These are phyloP conservation scores for Hydrolagus colliei DNA, from an alignment of 2,797 vertebrate genomes.

Conservation along the genomic window DNA sequence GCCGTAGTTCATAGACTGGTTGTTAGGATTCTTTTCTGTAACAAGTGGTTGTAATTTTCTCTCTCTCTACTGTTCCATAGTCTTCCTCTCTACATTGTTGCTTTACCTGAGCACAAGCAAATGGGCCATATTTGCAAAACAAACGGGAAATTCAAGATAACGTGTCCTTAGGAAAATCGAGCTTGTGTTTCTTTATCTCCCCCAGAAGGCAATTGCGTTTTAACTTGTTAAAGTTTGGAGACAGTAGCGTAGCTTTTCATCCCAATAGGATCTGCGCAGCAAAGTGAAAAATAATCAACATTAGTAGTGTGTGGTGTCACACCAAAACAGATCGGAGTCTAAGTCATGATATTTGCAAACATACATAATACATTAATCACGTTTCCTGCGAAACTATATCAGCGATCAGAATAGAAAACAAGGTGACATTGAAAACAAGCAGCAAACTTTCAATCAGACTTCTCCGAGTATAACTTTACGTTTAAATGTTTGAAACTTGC, in stretches of 20 bases:
- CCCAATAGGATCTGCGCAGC: too few species aligned
- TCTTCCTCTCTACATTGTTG: not conserved
- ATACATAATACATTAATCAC: too few species aligned
- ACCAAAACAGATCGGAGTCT: not conserved
- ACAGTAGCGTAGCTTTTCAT: too few species aligned
- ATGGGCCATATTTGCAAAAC: not conserved
- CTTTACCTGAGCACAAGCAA: not conserved
- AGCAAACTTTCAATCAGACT: too few species aligned
- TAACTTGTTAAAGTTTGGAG: too few species aligned
- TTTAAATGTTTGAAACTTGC: too few species aligned
- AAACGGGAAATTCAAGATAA: not conserved
- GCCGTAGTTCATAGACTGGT: not conserved
- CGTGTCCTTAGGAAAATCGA: not conserved
- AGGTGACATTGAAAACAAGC: not conserved
- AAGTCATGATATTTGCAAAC: too few species aligned
- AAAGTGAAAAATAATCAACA: too few species aligned
- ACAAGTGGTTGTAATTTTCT: constrained; percentile 1
- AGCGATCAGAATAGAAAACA: not conserved
- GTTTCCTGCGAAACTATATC: not conserved
- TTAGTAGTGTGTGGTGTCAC: not conserved
- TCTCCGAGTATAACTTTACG: too few species aligned
- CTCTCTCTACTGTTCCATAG: not conserved
- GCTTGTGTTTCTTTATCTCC: not conserved
- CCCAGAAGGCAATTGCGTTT: not conserved
- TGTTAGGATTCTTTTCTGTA: not conserved